These are phyloP conservation scores for Chymomyza procnemis DNA, from an alignment of 2,888 invertebrate genomes.

Conservation along the genomic window DNA sequence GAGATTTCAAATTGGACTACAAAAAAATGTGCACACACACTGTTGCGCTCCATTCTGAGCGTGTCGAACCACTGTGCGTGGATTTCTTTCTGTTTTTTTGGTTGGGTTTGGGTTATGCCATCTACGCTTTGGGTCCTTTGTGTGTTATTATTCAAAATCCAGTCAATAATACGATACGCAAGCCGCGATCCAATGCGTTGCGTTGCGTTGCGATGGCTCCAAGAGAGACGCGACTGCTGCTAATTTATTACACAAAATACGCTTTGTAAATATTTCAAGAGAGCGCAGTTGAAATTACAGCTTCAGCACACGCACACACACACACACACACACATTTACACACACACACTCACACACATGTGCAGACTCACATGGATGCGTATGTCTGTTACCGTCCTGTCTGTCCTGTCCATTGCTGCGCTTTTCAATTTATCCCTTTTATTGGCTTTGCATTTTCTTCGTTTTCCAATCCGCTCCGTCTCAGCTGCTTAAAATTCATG, in stretches of 20 bases:
- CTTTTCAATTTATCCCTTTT: slow-evolving; percentile 70
- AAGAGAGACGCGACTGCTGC: neutral
- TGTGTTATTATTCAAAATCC: slow-evolving; percentile 73
- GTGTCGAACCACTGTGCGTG: neutral
- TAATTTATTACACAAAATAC: slow-evolving; percentile 6
- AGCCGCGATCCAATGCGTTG: neutral
- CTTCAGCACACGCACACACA: neutral
- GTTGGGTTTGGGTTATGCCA: slow-evolving; percentile 3
- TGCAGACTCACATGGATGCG: slow-evolving; percentile 6
- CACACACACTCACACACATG: neutral
- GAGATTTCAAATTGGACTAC: no score
- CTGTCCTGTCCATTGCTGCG: slow-evolving; percentile 11
- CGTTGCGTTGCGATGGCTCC: slow-evolving; percentile 6
- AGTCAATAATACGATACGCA: slow-evolving; percentile 69
- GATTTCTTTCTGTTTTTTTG: neutral
- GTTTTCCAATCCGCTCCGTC: neutral
- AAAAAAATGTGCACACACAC: no score
- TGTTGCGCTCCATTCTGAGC: no score
- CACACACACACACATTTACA: neutral
- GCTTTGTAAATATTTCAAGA: slow-evolving; percentile 58
- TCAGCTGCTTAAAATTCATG: slow-evolving; percentile 69
- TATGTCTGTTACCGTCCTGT: slow-evolving; percentile 27
- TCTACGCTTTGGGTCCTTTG: slow-evolving; percentile 52
- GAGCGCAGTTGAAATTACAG: slow-evolving; percentile 65
- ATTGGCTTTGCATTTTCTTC: slow-evolving; percentile 58